phyloP scores from a whole-genome alignment of 2,113 vertebrate genomes.

The Eidolon helvum region DNA sequence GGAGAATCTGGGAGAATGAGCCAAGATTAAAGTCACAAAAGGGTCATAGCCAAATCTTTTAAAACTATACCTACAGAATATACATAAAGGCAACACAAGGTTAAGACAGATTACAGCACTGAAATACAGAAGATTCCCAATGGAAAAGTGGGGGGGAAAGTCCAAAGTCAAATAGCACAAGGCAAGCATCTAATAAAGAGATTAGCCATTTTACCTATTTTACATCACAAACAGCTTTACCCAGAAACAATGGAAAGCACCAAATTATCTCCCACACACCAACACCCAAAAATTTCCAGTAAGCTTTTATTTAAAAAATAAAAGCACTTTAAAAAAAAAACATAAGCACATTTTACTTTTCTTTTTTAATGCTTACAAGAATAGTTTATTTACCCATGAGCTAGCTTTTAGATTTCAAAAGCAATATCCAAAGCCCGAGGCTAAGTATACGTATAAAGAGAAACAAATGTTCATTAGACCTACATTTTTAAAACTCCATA shows the following conservation, averaged over 20 bases:
- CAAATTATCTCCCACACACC: conserved; percentile 26
- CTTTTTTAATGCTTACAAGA: conserved; percentile 23
- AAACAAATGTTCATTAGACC: conserved; percentile 24
- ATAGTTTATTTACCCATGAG: conserved; percentile 45
- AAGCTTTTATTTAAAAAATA: conserved; percentile 43
- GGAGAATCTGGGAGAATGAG: neutral
- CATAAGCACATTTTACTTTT: neutral
- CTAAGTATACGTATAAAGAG: conserved; percentile 18
- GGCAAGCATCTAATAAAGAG: conserved; percentile 29
- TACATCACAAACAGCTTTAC: neutral
- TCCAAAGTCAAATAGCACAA: neutral
- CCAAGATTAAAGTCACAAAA: neutral
- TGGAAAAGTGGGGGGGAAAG: neutral
- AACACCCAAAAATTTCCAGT: neutral
- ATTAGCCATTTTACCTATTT: neutral
- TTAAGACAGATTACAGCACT: neutral
- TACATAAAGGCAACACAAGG: neutral
- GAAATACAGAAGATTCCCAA: neutral
- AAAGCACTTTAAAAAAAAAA: conserved; percentile 8
- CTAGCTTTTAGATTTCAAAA: conserved; percentile 52
- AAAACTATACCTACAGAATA: neutral
- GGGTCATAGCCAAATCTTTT: neutral
- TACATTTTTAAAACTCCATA: conserved; percentile 11
- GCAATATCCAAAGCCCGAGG: neutral
- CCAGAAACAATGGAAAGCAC: neutral